Base-by-base conservation (phyloP, 2,113 vertebrate species). In the Pycnonotus jocosus region DNA sequence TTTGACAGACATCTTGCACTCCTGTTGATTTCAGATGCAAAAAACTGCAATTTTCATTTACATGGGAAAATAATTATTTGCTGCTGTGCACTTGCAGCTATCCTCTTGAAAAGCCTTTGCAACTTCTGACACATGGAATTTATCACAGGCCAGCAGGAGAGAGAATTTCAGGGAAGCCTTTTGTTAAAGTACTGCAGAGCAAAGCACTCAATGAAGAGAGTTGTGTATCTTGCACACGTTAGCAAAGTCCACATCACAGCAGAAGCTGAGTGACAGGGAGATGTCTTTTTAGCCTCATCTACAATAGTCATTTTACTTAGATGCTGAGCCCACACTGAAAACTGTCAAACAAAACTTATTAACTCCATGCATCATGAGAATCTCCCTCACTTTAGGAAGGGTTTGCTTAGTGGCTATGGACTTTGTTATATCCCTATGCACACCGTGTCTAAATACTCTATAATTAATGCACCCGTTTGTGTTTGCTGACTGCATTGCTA, bases 391-490 rank as follows among this genome's bases (percentile, higher is more conserved):
- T 71, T 47, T 64, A 68, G 15, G 37, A 57, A 84, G 31, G 5
- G 13, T 8, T 21, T 82, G 22, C 12, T 88, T 51, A 25, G 83
- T 50, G 45, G 31, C 42, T 74, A 31, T 25, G 28, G 31, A 40
- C 42, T 33, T n/a, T 48, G 12, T 56, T 48, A 48, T 19, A 58
- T 28, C 17, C 27, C 19, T 64, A 40, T 11, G 28, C 3, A 7
- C 19, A 64, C 9, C 0, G 0, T 38, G 33, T 7, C 27, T n/a
- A 27, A 85, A 79, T 64, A 25, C 6, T 37, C 7, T 37, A 4
- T 15, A 81, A 81, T 7, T 51, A 48, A 76, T 9, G 5, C 8
- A 65, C 37, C 24, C 31, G 23, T 5, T 54, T 22, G 15, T 56
- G 24, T 74, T 91, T 84, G 31, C 48, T 84, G 65, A 51, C 38